phyloP scores from a whole-genome alignment of 2,113 vertebrate species.

The Centropristis striata region DNA sequence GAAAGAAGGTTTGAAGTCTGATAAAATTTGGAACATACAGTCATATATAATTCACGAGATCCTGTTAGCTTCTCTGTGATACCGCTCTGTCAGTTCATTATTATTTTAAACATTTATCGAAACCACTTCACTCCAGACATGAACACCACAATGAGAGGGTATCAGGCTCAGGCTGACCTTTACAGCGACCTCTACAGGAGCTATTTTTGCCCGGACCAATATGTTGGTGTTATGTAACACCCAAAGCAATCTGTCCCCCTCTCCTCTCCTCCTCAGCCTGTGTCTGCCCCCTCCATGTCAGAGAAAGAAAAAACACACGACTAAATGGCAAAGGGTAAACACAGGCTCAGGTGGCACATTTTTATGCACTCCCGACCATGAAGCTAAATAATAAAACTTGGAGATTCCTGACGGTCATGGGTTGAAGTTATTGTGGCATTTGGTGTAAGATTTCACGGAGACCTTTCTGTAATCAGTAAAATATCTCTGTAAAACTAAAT shows the following conservation, averaged over 20 bases:
- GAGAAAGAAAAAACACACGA: constrained; percentile 21
- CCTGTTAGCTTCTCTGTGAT: constrained; percentile 10
- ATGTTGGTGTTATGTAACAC: constrained; percentile 82
- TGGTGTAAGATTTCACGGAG: constrained; percentile 15
- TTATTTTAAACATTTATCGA: constrained; percentile 39
- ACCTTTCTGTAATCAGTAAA: background rate
- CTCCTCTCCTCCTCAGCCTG: constrained; percentile 33
- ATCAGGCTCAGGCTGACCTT: constrained; percentile 80
- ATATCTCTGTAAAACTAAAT: background rate
- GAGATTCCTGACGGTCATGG: constrained; percentile 31
- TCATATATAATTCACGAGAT: constrained; percentile 53
- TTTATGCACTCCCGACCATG: constrained; percentile 25
- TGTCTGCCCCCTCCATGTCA: constrained; percentile 32
- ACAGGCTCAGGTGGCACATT: constrained; percentile 72
- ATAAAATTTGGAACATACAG: constrained; percentile 29
- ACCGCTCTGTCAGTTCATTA: constrained; percentile 26
- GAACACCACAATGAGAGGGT: constrained; percentile 67
- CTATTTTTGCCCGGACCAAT: constrained; percentile 81
- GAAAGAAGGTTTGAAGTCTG: constrained; percentile 10
- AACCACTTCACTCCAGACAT: constrained; percentile 28
- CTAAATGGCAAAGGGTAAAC: constrained; percentile 82
- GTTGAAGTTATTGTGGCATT: constrained; percentile 34
- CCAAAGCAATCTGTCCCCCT: constrained; percentile 65
- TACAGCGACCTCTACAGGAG: constrained; percentile 77
- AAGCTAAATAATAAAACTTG: constrained; percentile 45